Evolutionary conservation across 2,113 vertebrate species (phyloP), one percentile per base, ranked within the genome.

Genomic region (Esox niger): DNA sequence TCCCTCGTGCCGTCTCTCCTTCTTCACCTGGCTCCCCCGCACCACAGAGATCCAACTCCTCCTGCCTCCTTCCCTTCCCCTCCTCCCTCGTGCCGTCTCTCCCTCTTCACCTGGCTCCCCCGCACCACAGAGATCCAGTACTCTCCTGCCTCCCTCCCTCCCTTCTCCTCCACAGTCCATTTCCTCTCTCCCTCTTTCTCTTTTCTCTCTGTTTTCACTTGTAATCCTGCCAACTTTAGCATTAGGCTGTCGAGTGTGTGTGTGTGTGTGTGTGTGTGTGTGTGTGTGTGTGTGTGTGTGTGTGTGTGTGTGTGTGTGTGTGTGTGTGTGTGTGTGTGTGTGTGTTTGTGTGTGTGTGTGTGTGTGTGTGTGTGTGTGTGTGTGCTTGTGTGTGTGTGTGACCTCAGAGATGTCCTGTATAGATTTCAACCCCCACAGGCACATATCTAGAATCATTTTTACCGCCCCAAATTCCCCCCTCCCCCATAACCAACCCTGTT

Each of bases 271-370:
- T 8, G 56, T 59, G 56, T 25, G 56, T 33, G 20, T 62, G 59
- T 20, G 32, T 57, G 6, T 43, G 30, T 15, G 9, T 43, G 57
- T 30, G 57, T 66, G 71, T 68, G 33, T 38, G 35, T 11, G 35
- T 38, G 35, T 38, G 35, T n/a, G 35, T 38, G 35, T 38, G 35
- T 56, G 52, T 31, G 33, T 54, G 35, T 46, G 38, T 58, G 35
- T 63, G 11, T 20, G 49, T 35, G 54, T 21, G 55, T 11, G 35
- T 38, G 70, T 31, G 59, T 66, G 64, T 67, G 52, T 73, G 64
- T 65, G 55, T 30, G 27, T 21, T 32, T 33, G 27, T 62, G 29
- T 57, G 62, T 47, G 69, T 27, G 55, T 66, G 58, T 43, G 64
- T 62, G 2, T 3, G 9, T 20, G 43, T 46, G 46, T 47, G 46